phyloP scores from a whole-genome alignment of 1,140 invertebrate genomes.

The Lordiphosa collinella region DNA sequence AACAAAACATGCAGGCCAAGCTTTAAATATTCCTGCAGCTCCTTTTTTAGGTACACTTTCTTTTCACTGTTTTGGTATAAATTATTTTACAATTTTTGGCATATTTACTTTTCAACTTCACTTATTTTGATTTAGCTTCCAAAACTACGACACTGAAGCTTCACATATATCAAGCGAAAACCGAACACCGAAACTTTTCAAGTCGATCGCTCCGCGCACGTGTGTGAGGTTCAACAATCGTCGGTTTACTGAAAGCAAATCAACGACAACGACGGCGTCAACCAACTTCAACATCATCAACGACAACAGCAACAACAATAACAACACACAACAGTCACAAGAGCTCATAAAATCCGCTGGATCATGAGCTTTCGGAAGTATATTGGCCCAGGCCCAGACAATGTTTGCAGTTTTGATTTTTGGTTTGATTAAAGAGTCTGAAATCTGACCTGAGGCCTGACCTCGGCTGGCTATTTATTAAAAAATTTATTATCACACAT shows the following conservation, averaged over 20 bases:
- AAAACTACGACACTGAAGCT: conserved; percentile 23
- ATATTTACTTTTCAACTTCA: conserved; percentile 2
- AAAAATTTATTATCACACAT: too few species aligned
- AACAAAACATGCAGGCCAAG: not conserved
- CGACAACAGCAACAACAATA: conserved; percentile 19
- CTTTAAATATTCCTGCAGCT: not conserved
- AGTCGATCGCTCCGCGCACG: conserved; percentile 29
- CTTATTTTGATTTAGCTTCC: conserved; percentile 2
- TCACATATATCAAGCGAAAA: conserved; percentile 1
- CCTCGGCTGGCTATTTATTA: too few species aligned
- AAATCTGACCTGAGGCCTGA: too few species aligned
- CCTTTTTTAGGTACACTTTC: not conserved
- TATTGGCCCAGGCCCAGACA: too few species aligned
- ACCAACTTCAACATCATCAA: conserved; percentile 38
- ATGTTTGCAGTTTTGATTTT: too few species aligned
- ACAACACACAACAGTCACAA: conserved; percentile 9
- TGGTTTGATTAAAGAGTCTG: too few species aligned
- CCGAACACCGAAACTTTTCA: conserved; percentile 4
- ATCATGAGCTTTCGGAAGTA: not conserved
- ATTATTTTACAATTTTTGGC: not conserved
- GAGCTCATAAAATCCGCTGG: conserved; percentile 28
- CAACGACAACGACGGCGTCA: conserved; percentile 21
- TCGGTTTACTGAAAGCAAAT: conserved; percentile 59
- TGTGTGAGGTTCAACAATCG: conserved; percentile 63
- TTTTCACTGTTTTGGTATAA: not conserved